Conservation (phyloP, 2,113 vertebrate species). For the Alethe castanea region DNA sequence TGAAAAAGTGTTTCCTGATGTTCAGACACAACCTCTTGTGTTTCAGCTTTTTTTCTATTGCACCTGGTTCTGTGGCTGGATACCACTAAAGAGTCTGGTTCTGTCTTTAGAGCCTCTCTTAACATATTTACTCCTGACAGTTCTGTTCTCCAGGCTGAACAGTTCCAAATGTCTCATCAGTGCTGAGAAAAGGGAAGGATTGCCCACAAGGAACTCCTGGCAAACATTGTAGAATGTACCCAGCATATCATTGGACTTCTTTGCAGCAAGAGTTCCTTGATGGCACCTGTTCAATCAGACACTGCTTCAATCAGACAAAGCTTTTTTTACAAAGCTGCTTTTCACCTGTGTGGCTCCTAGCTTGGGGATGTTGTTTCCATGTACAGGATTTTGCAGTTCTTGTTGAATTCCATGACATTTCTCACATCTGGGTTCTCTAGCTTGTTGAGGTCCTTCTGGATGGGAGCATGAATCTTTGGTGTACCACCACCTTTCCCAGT, state of each 20-base stretch:
- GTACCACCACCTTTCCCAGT: neutral
- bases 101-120: neutral
- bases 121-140: neutral
- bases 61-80: neutral
- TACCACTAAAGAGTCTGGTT: neutral
- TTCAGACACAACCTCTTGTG: neutral
- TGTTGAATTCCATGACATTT: neutral
- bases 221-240: neutral
- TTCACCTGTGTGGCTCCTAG: neutral
- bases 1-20: neutral
- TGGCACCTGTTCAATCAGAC: neutral
- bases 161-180: neutral
- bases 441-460: neutral
- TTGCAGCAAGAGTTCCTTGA: neutral
- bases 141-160: neutral
- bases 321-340: neutral
- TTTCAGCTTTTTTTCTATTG: neutral
- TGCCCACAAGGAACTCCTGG: accelerated
- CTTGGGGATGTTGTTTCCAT: neutral
- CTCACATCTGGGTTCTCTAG: neutral
- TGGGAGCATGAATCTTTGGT: neutral
- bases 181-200: neutral
- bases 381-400: neutral
- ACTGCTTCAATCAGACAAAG: neutral
- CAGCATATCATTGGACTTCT: neutral